Conservation (phyloP, 2,797 vertebrate genomes). For the Geotrypetes seraphini region DNA sequence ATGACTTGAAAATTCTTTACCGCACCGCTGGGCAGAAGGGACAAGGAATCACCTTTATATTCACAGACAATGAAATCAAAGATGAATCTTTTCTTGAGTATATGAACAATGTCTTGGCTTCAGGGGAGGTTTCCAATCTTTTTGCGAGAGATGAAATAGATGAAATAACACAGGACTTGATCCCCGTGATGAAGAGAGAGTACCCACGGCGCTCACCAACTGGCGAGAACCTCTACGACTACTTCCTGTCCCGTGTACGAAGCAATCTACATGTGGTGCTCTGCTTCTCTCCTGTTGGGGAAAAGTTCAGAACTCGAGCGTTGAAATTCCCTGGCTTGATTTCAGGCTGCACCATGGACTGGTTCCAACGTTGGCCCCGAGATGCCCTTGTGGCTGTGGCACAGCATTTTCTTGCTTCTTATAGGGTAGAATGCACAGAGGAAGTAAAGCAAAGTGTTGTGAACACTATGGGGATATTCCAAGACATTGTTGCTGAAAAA, state of each 20-base stretch:
- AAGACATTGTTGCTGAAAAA: slow-evolving; percentile 69
- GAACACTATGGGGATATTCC: slow-evolving; percentile 68
- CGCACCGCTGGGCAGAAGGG: slow-evolving; percentile 63
- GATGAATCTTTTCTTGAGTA: slow-evolving; percentile 77
- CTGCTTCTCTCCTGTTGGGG: slow-evolving; percentile 74
- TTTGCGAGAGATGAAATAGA: slow-evolving; percentile 71
- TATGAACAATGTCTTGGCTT: slow-evolving; percentile 72
- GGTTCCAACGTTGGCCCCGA: slow-evolving; percentile 72
- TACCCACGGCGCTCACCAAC: slow-evolving; percentile 55
- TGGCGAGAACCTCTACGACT: slow-evolving; percentile 67
- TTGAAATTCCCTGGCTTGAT: slow-evolving; percentile 72
- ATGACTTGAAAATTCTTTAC: slow-evolving; percentile 71
- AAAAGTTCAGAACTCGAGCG: slow-evolving; percentile 64
- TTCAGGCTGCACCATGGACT: slow-evolving; percentile 73
- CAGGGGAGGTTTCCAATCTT: slow-evolving; percentile 67
- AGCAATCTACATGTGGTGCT: slow-evolving; percentile 71
- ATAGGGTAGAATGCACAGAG: slow-evolving; percentile 59
- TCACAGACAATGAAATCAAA: slow-evolving; percentile 75
- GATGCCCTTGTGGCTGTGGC: slow-evolving; percentile 72
- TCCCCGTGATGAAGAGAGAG: slow-evolving; percentile 59
- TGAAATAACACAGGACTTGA: slow-evolving; percentile 70
- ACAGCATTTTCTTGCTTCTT: slow-evolving; percentile 63
- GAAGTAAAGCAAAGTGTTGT: slow-evolving; percentile 59
- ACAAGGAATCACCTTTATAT: slow-evolving; percentile 65
- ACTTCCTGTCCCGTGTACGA: slow-evolving; percentile 65